phyloP scores from a whole-genome alignment of 2,888 invertebrate genomes.

The Eretmocerus hayati region DNA sequence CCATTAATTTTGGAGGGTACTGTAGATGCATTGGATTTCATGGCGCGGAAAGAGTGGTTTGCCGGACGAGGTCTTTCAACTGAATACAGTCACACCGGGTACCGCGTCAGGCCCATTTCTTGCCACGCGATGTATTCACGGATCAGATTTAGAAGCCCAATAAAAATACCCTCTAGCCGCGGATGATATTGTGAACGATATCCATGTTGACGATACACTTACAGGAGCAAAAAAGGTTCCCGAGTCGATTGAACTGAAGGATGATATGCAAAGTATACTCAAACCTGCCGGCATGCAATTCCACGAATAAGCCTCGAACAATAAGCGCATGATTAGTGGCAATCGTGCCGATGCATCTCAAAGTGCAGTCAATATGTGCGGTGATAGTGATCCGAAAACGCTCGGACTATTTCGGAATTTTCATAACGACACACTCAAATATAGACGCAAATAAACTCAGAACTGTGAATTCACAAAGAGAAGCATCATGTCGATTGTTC shows the following conservation, averaged over 20 bases:
- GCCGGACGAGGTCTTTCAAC: background rate
- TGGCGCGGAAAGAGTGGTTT: slow-evolving; percentile 5
- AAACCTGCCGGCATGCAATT: background rate
- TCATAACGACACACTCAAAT: no score
- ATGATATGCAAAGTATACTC: background rate
- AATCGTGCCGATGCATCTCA: no score
- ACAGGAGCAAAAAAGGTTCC: slow-evolving; percentile 21
- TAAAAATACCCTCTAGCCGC: slow-evolving; percentile 10
- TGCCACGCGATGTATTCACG: slow-evolving; percentile 13
- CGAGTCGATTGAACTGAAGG: slow-evolving; percentile 13
- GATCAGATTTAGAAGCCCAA: slow-evolving; percentile 19
- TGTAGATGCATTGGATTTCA: slow-evolving; percentile 9
- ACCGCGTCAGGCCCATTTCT: slow-evolving; percentile 14
- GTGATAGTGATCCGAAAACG: no score
- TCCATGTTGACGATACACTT: slow-evolving; percentile 26
- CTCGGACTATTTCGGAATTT: no score
- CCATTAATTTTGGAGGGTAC: no score
- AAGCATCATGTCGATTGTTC: no score
- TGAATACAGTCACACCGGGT: slow-evolving; percentile 20
- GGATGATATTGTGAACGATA: slow-evolving; percentile 11
- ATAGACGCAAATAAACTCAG: no score
- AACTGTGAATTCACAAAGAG: no score
- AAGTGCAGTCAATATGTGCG: no score
- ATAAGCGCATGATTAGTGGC: no score
- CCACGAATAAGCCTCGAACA: background rate